Base-by-base conservation (phyloP, 1,140 invertebrate species). In the Oreohelix idahoensis region DNA sequence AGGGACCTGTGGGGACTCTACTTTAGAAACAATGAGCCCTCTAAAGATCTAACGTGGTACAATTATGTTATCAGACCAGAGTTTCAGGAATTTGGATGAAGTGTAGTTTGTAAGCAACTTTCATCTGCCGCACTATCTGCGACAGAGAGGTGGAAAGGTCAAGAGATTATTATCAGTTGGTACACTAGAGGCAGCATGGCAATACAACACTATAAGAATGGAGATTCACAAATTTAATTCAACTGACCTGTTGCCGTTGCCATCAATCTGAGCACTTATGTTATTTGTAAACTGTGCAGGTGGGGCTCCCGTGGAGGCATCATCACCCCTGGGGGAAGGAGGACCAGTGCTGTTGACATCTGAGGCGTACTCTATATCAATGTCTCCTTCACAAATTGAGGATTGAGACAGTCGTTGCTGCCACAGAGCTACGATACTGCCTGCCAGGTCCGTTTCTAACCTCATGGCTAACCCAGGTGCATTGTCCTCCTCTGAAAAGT, bases 361-460 rank as follows among this genome's bases (percentile, higher is more conserved):
- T 0, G 79, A 81, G n/a, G 45, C 80, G 49, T 82, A 82, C 23
- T 75, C 70, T 49, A 82, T 82, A 2, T 82, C 80, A 49, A 82
- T 51, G 35, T 82, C 80, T 1, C 36, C 80, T 32, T 74, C 80
- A 13, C 5, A 38, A 39, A 71, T 39, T 23, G 80, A 58, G 23
- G 80, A 82, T 66, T 82, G 80, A 26, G 80, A 75, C 36, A 82
- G 51, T 1, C 80, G n/a, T 36, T 82, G 70, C 49, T 82, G 80
- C 80, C 80, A 82, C 29, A 82, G 63, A 10, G 45, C 80, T 45
- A 82, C 23, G 35, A 82, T 74, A 29, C 70, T 82, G 20, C 80
- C 80, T 29, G 80, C 39, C 13, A 82, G 80, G 20, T 82, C 80
- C 0, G 35, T 38, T 35, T 82, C 80, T 23, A 82, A 38, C 20